These are phyloP conservation scores for Brachionus manjavacas DNA, from an alignment of 1,140 invertebrate genomes.

Conservation along the genomic window DNA sequence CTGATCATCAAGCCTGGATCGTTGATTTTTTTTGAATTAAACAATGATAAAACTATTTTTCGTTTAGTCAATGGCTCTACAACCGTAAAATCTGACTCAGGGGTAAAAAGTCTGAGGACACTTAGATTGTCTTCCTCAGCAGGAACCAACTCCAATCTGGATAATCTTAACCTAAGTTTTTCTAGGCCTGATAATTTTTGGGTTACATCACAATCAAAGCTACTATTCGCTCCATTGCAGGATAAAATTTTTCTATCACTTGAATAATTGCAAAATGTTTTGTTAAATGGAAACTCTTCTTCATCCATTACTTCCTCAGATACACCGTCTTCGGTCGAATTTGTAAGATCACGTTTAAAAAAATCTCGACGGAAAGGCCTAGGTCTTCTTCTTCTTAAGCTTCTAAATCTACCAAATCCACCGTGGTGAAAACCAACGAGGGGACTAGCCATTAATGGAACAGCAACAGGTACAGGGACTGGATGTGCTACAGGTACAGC, in stretches of 20 bases:
- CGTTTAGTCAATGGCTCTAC: not conserved
- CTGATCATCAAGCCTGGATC: not conserved
- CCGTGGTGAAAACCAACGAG: not conserved
- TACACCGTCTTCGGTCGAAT: not conserved
- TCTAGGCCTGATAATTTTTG: not conserved
- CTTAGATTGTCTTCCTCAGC: not conserved
- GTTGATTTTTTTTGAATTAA: not conserved
- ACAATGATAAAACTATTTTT: not conserved
- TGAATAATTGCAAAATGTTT: conserved; percentile 20
- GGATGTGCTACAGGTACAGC: not conserved
- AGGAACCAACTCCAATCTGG: not conserved
- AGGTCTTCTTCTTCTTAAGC: not conserved
- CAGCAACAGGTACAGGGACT: not conserved
- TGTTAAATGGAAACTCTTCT: not conserved
- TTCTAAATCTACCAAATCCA: not conserved
- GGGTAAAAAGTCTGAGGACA: not conserved
- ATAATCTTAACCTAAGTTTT: not conserved
- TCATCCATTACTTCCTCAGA: not conserved
- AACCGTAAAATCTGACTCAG: conserved; percentile 9
- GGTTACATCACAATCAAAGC: conserved; percentile 20
- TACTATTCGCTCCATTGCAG: not conserved
- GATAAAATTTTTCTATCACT: conserved; percentile 25
- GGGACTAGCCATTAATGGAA: not conserved
- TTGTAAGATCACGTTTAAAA: not conserved
- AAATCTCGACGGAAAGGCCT: not conserved